Evolutionary conservation across 2,888 invertebrate genomes (phyloP).

Genomic region (Lacanobia oleracea): DNA sequence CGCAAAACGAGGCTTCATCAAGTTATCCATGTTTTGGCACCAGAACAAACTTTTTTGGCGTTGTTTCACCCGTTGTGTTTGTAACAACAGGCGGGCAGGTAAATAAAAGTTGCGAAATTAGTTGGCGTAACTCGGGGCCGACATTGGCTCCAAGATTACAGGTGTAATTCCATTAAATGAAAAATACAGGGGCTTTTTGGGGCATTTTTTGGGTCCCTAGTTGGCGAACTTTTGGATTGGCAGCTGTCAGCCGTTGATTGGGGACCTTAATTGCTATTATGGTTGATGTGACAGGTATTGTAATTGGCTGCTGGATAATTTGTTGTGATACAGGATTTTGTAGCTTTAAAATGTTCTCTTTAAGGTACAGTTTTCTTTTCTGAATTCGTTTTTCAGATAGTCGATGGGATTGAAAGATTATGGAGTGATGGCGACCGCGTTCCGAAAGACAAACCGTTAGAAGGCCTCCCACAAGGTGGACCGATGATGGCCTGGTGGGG

Average conservation of each 20-base stretch:
- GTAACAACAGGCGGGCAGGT: constrained; percentile 59
- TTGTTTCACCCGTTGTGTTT: constrained; percentile 61
- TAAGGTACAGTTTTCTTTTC: not conserved
- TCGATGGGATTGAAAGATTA: no score
- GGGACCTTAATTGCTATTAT: constrained; percentile 46
- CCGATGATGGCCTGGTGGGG: no score
- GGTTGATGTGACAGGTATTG: constrained; percentile 38
- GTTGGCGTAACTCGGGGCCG: constrained; percentile 57
- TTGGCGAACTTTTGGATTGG: constrained; percentile 40
- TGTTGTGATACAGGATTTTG: not conserved
- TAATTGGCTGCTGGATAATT: constrained; percentile 29
- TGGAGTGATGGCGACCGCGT: no score
- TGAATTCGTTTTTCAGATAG: not conserved
- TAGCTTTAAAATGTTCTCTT: not conserved
- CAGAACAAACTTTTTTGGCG: constrained; percentile 61
- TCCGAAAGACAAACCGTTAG: no score
- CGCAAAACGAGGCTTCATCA: constrained; percentile 63
- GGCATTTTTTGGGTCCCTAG: constrained; percentile 34
- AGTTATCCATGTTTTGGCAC: constrained; percentile 62
- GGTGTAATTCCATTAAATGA: constrained; percentile 62
- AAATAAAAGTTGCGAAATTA: constrained; percentile 67
- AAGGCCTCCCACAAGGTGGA: no score
- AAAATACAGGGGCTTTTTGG: constrained; percentile 48
- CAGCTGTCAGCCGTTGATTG: constrained; percentile 58
- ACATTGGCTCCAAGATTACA: constrained; percentile 61